Percentiles rank a stretch among this genome's conserved stretches.
These are phyloP conservation scores for Cryptus viduatorius DNA, from an alignment of 2,888 invertebrate species.

Conservation along the genomic window DNA sequence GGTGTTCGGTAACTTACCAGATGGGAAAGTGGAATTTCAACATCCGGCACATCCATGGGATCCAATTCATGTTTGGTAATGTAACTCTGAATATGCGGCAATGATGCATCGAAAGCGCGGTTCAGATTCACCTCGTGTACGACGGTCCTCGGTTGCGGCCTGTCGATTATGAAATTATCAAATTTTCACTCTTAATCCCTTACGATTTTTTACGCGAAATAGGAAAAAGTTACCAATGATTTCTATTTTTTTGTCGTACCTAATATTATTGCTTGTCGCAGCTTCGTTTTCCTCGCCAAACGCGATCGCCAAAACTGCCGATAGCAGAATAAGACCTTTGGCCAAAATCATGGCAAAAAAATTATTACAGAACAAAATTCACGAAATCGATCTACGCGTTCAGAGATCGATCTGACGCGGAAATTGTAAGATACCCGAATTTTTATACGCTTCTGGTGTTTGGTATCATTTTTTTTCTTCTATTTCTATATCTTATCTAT, in stretches of 20 bases:
- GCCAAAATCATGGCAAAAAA: conserved; percentile 41
- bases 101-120: conserved; percentile 67
- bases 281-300: conserved; percentile 20
- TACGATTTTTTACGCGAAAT: neutral
- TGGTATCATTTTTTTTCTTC: conserved; percentile 23
- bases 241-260: neutral
- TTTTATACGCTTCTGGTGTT: conserved; percentile 54
- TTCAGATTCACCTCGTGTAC: conserved; percentile 68
- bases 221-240: neutral
- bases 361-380: neutral
- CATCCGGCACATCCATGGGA: conserved; percentile 71
- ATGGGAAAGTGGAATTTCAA: conserved; percentile 61
- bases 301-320: conserved; percentile 47
- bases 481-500: conserved; percentile 53
- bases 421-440: conserved; percentile 44
- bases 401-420: conserved; percentile 52
- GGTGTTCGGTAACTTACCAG: conserved; percentile 66
- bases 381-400: neutral
- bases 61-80: conserved; percentile 72
- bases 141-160: neutral
- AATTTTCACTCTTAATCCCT: neutral
- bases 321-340: conserved; percentile 26
- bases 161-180: neutral
- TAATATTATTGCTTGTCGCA: neutral
- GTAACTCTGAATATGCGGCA: conserved; percentile 63